Evolutionary conservation across 35 echinoderm and acorn worm species (phyloP), one percentile per base, ranked within the genome.

Genomic region (Stichopus chloronotus): DNA sequence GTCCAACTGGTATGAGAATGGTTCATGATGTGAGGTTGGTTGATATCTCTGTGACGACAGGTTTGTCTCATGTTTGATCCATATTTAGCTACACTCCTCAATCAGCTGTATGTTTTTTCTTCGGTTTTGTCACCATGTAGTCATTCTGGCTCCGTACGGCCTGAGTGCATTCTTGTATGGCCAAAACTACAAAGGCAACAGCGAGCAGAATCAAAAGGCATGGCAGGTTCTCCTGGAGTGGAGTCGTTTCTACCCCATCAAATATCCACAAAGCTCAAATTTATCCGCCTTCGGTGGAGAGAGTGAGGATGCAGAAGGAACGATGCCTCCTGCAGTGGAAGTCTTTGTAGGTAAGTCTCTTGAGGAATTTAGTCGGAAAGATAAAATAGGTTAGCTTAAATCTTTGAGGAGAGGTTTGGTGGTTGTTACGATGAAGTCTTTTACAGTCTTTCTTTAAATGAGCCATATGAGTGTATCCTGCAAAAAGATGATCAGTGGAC

Each of bases 191-290:
- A 99, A 96, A 77, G 71, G 78, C 4, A 92, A 25, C 52, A 90
- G 30, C 53, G 71, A 91, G 21, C 90, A 91, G 76, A 89, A 92
- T 63, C 94, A 94, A 77, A 79, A 83, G 13, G 94, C 80, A 17
- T 63, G 55, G 59, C 92, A 93, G 69, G 88, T 99, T 63, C 90
- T 99, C 52, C 10, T 93, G 53, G 97, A 99, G 55, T 99, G 97
- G 97, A 83, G 78, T n/a, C 78, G 92, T 59, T 99, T 99, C 95
- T 99, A 96, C 90, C 97, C 97, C 4, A 90, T 98, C 78, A 94
- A 87, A 90, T 87, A 60, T 24, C 97, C 89, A 14, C 92, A 77
- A 90, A 92, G 79, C 19, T 77, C 91, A 88, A 78, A 43, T 8
- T 61, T 89, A 17, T 56, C 88, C 12, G 20, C 88, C n/a, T 77